phyloP scores from a whole-genome alignment of 1,140 invertebrate genomes.

The Drosophila punjabiensis region DNA sequence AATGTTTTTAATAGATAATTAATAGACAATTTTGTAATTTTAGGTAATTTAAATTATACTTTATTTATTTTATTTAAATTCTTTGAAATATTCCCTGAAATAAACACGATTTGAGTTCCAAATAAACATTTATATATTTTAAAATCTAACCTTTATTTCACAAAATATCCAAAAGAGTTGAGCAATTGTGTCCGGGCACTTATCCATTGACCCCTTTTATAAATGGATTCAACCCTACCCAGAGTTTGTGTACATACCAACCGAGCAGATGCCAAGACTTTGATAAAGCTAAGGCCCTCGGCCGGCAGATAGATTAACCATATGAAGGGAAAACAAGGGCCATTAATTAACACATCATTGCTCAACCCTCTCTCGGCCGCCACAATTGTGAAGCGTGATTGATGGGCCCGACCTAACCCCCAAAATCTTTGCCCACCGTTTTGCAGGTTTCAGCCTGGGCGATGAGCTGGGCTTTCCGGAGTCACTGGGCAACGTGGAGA shows the following conservation, averaged over 20 bases:
- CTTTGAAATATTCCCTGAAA: no score
- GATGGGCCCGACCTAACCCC: slow-evolving; percentile 37
- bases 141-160: background rate
- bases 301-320: slow-evolving; percentile 8
- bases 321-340: slow-evolving; percentile 48
- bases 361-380: slow-evolving; percentile 39
- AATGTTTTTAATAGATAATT: no score
- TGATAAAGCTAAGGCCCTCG: slow-evolving; percentile 27
- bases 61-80: no score
- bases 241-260: slow-evolving; percentile 28
- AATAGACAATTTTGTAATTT: no score
- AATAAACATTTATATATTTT: background rate
- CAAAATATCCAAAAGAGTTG: background rate
- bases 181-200: slow-evolving; percentile 6
- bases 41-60: no score
- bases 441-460: slow-evolving; percentile 92
- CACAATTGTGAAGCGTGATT: slow-evolving; percentile 51
- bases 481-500: slow-evolving; percentile 91
- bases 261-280: slow-evolving; percentile 32
- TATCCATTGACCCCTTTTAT: slow-evolving; percentile 15
- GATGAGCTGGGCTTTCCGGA: slow-evolving; percentile 93
- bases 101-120: no score
- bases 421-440: slow-evolving; percentile 8
- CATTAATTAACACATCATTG: slow-evolving; percentile 62
- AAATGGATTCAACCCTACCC: background rate